These are phyloP conservation scores for Ditula angustiorana DNA, from an alignment of 2,888 invertebrate species.

Conservation along the genomic window DNA sequence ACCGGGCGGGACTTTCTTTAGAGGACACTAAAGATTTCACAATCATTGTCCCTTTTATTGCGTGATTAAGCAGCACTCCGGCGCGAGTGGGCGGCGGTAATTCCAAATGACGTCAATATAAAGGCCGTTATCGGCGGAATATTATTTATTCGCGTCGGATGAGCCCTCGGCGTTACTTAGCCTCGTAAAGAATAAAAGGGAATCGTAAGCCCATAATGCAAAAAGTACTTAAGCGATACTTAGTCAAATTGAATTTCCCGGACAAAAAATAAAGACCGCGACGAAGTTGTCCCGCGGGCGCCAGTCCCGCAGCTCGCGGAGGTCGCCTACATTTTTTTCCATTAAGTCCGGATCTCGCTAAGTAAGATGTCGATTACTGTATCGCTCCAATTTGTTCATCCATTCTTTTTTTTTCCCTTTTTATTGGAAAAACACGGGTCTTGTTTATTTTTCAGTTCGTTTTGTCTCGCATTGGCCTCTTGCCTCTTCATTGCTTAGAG, in stretches of 20 bases:
- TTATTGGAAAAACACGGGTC: constrained; percentile 9
- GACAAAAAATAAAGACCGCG: constrained; percentile 48
- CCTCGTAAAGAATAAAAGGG: constrained; percentile 56
- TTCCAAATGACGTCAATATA: constrained; percentile 50
- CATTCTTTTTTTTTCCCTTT: constrained; percentile 12
- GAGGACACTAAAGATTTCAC: constrained; percentile 7
- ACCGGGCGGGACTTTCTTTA: constrained; percentile 1
- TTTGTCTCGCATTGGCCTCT: not conserved
- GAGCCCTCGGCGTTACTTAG: constrained; percentile 47
- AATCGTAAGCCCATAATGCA: constrained; percentile 60
- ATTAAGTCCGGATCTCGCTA: constrained; percentile 8
- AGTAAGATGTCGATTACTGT: not conserved
- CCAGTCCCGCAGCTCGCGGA: not conserved
- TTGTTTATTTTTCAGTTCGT: not conserved
- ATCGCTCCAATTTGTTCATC: constrained; percentile 31
- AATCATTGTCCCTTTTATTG: constrained; percentile 33
- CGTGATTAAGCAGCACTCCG: constrained; percentile 24
- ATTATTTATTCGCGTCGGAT: constrained; percentile 51
- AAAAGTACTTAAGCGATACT: constrained; percentile 59
- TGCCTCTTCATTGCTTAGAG: too few species aligned
- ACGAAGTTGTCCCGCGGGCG: constrained; percentile 20
- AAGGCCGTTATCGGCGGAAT: constrained; percentile 48
- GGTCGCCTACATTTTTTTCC: constrained; percentile 10
- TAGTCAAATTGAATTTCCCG: constrained; percentile 59
- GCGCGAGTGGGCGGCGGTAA: constrained; percentile 13